phyloP scores from a whole-genome alignment of 2,113 vertebrate genomes.

The Lycaon pictus region DNA sequence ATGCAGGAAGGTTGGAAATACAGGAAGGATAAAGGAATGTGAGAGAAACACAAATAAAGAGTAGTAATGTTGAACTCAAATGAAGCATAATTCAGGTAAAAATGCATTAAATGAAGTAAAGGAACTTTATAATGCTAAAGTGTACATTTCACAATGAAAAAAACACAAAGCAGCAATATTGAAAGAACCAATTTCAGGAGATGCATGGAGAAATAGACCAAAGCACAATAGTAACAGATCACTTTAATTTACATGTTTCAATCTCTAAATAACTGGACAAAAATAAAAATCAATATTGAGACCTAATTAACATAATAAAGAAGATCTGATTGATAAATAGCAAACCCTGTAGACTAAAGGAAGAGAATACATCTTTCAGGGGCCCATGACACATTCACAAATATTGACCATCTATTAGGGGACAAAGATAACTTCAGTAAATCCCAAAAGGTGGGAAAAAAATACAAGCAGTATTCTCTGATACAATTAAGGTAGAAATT shows the following conservation, averaged over 20 bases:
- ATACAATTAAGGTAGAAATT: constrained; percentile 59
- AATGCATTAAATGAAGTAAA: constrained; percentile 37
- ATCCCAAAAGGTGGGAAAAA: background rate
- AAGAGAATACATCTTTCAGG: constrained; percentile 58
- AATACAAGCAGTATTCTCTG: constrained; percentile 17
- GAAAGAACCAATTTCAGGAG: constrained; percentile 18
- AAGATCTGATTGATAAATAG: constrained; percentile 61
- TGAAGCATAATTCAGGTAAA: constrained; percentile 39
- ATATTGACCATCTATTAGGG: constrained; percentile 72
- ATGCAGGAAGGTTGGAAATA: constrained; percentile 14
- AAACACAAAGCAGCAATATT: background rate
- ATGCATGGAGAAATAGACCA: constrained; percentile 7
- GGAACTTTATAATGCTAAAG: background rate
- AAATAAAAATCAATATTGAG: constrained; percentile 71
- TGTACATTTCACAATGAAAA: background rate
- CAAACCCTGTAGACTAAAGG: constrained; percentile 50
- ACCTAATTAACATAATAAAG: constrained; percentile 73
- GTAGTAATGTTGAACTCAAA: background rate
- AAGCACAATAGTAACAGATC: background rate
- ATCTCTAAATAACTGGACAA: constrained; percentile 61
- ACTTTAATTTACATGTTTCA: constrained; percentile 57
- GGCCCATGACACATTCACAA: constrained; percentile 51
- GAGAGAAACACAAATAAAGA: constrained; percentile 34
- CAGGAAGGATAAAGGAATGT: background rate
- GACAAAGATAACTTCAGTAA: constrained; percentile 55